phyloP scores from a whole-genome alignment of 1,140 invertebrate genomes.

The Samia ricini region DNA sequence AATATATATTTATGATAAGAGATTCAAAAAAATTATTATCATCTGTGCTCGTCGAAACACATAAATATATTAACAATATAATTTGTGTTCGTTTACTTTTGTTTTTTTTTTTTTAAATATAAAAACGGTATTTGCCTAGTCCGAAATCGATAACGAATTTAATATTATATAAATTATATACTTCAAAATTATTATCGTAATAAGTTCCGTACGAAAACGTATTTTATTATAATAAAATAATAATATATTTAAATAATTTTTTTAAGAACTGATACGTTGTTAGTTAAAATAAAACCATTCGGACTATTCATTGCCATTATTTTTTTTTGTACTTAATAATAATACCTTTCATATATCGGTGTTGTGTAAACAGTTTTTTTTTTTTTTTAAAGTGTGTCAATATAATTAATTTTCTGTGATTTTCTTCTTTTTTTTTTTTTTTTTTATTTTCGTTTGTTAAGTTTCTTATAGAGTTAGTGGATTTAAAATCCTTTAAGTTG shows the following conservation, averaged over 20 bases:
- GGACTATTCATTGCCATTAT: conserved; percentile 66
- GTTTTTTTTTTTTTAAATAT: no score
- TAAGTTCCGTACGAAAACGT: neutral
- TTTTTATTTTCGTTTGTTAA: conserved; percentile 52
- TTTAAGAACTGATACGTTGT: neutral
- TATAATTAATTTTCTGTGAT: conserved; percentile 63
- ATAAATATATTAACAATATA: conserved; percentile 22
- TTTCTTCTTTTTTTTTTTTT: conserved; percentile 31
- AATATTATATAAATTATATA: neutral
- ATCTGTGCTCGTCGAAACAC: conserved; percentile 48
- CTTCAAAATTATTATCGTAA: neutral
- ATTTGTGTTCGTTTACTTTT: neutral
- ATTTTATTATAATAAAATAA: conserved; percentile 7
- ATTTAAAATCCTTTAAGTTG: conserved; percentile 60
- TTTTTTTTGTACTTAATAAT: conserved; percentile 15
- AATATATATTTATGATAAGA: neutral
- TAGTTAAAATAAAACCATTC: conserved; percentile 25
- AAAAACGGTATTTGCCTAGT: conserved; percentile 52
- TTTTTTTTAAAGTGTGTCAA: conserved; percentile 49
- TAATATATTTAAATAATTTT: neutral
- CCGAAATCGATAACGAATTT: conserved; percentile 31
- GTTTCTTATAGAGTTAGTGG: conserved; percentile 46
- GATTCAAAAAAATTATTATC: conserved; percentile 26
- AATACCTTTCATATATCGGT: conserved; percentile 2
- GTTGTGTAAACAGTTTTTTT: conserved; percentile 30